Conservation (phyloP, 2,113 vertebrate species). For the Oostethus manadensis region DNA sequence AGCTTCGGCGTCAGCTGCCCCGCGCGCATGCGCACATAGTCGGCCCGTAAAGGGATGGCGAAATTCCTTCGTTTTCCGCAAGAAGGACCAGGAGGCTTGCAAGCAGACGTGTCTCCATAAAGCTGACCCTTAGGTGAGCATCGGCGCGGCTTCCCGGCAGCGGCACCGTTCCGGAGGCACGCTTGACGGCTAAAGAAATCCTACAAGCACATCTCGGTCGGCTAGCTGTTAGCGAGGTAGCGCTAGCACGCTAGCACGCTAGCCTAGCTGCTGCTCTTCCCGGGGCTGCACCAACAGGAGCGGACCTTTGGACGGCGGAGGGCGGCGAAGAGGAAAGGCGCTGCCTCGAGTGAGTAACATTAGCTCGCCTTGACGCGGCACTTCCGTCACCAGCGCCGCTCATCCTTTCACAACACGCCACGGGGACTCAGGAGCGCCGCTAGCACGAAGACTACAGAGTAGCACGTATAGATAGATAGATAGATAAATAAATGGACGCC, state of each 20-base stretch:
- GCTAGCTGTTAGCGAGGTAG: conserved; percentile 58
- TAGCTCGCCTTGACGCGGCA: conserved; percentile 3
- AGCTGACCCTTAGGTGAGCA: conserved; percentile 12
- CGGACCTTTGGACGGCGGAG: conserved; percentile 11
- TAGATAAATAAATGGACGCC: too few relatives aligned
- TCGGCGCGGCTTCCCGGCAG: background rate
- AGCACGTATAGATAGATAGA: too few relatives aligned
- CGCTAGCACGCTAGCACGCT: conserved; percentile 49
- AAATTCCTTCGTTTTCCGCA: conserved; percentile 59
- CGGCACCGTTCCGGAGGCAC: background rate
- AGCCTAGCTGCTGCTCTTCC: conserved; percentile 19
- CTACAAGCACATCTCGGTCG: conserved; percentile 38
- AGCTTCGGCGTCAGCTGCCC: conserved; percentile 33
- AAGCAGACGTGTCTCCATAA: conserved; percentile 57
- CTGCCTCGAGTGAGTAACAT: conserved; percentile 51
- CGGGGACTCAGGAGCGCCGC: too few relatives aligned
- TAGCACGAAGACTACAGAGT: too few relatives aligned
- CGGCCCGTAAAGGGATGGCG: conserved; percentile 45
- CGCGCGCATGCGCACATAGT: conserved; percentile 55
- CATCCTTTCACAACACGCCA: too few relatives aligned
- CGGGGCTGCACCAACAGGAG: conserved; percentile 32
- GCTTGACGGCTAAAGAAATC: background rate
- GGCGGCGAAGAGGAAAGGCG: conserved; percentile 25
- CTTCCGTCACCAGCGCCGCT: background rate
- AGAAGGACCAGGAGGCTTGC: conserved; percentile 38